Evolutionary conservation across 2,888 invertebrate species (phyloP), one percentile per base, ranked within the genome.

Genomic region (Cephus rjabovi): DNA sequence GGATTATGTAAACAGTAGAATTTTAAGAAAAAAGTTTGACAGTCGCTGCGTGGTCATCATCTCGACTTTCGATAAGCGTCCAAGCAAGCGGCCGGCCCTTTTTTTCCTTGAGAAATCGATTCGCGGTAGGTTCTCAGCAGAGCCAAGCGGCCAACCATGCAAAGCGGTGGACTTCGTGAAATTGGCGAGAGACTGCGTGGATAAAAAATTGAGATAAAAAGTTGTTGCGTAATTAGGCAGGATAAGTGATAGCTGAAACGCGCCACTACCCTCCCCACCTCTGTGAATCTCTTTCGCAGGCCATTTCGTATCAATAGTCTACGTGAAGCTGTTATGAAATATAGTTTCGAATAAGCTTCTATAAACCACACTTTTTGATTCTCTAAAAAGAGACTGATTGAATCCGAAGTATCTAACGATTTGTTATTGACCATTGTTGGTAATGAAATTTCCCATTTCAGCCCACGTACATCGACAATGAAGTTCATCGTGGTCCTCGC

Each of bases 401-500:
- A 23, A 56, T 56, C 23, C 2, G 1, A 23, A 56, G 9, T 2
- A 9, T 23, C 56, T 9, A 23, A 56, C 1, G 9, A 56, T 56
- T 56, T 23, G 1, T 23, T 6, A 56, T 56, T 0, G 56, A 9
- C 23, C 23, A 9, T 56, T 56, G 2, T 9, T 23, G 23, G 56
- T 56, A 23, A 23, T 6, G 15, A 34, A 34, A 23, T 74, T 33
- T 69, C 40, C 71, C 74, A 34, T 34, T 71, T 30, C 73, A 69
- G 73, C 73, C 73, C 74, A 30, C 33, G n/a, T 30, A 34, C 56
- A 37, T n/a, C 34, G 37, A 76, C 33, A 74, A 85, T 82, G 84
- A 86, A 83, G 83, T 75, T 84, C 76, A 69, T 85, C 73, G 75
- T 84, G 73, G 76, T 85, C 11, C 68, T 86, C 69, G 81, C 82